Percentiles rank a stretch among this genome's conserved stretches.
Evolutionary conservation across 1,140 invertebrate genomes (phyloP).

Genomic region (Campoletis sonorensis): DNA sequence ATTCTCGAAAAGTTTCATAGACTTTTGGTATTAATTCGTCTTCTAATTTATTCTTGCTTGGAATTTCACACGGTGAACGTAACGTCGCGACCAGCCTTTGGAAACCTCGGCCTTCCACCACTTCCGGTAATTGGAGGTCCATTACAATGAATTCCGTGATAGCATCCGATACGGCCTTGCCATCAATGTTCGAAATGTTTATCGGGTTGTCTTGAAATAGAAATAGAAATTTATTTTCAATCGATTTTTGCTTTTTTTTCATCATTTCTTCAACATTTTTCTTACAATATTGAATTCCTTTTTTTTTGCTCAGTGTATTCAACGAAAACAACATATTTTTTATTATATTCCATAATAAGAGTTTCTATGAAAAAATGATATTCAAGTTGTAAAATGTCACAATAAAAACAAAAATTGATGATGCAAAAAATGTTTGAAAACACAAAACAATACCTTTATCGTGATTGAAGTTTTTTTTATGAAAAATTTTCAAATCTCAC

Average conservation of each 20-base stretch:
- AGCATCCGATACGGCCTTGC: slow-evolving; percentile 72
- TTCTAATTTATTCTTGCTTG: slow-evolving; percentile 75
- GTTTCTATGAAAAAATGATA: too few relatives aligned
- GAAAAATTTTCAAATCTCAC: slow-evolving; percentile 47
- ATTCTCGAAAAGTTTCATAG: slow-evolving; percentile 74
- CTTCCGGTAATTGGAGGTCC: slow-evolving; percentile 75
- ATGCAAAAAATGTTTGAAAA: too few relatives aligned
- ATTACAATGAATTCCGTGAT: slow-evolving; percentile 76
- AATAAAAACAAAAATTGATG: too few relatives aligned
- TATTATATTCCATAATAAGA: too few relatives aligned
- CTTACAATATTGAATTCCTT: too few relatives aligned
- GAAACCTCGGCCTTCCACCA: slow-evolving; percentile 77
- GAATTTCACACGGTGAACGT: slow-evolving; percentile 77
- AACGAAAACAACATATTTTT: too few relatives aligned
- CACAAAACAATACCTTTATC: too few relatives aligned
- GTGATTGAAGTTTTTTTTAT: too few relatives aligned
- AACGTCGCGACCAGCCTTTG: slow-evolving; percentile 75
- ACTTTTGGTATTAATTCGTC: slow-evolving; percentile 77
- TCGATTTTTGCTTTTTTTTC: too few relatives aligned
- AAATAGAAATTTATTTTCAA: slow-evolving; percentile 45
- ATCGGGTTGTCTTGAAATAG: slow-evolving; percentile 63
- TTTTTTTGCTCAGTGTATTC: too few relatives aligned
- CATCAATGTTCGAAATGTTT: slow-evolving; percentile 58
- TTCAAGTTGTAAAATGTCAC: too few relatives aligned
- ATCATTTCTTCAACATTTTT: background rate